Conservation (phyloP, 35 echinoderm and acorn worm species). For the Holothuria glaberrima region DNA sequence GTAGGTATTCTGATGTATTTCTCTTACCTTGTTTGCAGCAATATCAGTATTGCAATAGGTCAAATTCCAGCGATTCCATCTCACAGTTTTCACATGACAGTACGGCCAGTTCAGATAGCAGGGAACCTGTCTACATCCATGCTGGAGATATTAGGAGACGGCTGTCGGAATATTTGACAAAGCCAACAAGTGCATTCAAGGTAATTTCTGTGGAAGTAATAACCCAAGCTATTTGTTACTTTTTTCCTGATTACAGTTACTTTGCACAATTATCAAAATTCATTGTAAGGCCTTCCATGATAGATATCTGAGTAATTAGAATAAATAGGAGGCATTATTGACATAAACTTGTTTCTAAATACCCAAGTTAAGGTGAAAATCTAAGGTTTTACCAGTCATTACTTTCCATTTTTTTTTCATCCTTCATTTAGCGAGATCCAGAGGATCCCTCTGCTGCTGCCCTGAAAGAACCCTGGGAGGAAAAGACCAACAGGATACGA, state of each 20-base stretch:
- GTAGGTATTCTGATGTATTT: too few species aligned
- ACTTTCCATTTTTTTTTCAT: neutral
- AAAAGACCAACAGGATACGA: slow-evolving; percentile 83
- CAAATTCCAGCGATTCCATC: slow-evolving; percentile 91
- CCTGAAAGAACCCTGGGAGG: slow-evolving; percentile 96
- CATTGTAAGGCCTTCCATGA: neutral
- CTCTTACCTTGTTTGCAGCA: slow-evolving; percentile 71
- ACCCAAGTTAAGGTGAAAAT: too few species aligned
- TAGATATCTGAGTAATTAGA: neutral
- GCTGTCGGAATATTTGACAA: slow-evolving; percentile 81
- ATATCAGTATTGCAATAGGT: slow-evolving; percentile 85
- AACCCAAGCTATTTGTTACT: too few species aligned
- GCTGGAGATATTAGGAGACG: slow-evolving; percentile 91
- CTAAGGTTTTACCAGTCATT: neutral
- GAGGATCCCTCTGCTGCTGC: slow-evolving; percentile 95
- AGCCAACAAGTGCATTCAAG: slow-evolving; percentile 91
- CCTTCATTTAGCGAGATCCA: slow-evolving; percentile 74
- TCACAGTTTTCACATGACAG: slow-evolving; percentile 99
- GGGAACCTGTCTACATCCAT: slow-evolving; percentile 94
- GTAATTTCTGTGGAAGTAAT: slow-evolving; percentile 8
- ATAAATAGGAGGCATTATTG: neutral
- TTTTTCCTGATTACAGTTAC: too few species aligned
- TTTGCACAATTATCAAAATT: too few species aligned
- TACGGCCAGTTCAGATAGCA: slow-evolving; percentile 88
- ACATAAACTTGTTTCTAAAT: neutral